These are phyloP conservation scores for Panulirus ornatus DNA, from an alignment of 1,140 invertebrate genomes.

Conservation along the genomic window DNA sequence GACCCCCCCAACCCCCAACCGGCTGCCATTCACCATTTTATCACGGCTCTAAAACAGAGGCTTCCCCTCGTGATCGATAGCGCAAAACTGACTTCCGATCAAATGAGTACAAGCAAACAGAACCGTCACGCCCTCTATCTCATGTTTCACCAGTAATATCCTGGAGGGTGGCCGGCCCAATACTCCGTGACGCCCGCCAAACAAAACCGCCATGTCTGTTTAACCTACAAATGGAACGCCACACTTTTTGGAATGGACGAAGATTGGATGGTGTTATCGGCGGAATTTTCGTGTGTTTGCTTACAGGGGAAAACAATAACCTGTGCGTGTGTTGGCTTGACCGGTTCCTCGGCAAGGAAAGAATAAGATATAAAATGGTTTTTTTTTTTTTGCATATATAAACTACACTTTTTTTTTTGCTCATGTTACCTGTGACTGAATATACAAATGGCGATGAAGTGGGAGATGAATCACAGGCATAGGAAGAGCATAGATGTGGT, in stretches of 20 bases:
- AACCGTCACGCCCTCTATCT: constrained; percentile 63
- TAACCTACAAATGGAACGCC: constrained; percentile 33
- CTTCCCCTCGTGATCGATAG: constrained; percentile 60
- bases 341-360: too few species aligned
- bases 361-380: too few species aligned
- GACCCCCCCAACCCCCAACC: not conserved
- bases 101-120: constrained; percentile 69
- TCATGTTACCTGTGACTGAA: too few species aligned
- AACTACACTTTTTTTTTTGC: too few species aligned
- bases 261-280: constrained; percentile 44
- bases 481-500: too few species aligned
- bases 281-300: not conserved
- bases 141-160: constrained; percentile 69
- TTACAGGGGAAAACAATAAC: not conserved
- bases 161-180: constrained; percentile 30
- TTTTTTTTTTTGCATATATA: too few species aligned
- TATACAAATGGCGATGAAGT: too few species aligned
- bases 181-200: constrained; percentile 30
- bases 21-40: too few species aligned
- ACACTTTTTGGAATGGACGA: constrained; percentile 25
- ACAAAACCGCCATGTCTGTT: constrained; percentile 35
- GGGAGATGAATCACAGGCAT: too few species aligned
- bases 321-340: too few species aligned
- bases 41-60: too few species aligned
- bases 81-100: constrained; percentile 66